phyloP scores from a whole-genome alignment of 1,140 invertebrate species.

The Drosophila aff. region DNA sequence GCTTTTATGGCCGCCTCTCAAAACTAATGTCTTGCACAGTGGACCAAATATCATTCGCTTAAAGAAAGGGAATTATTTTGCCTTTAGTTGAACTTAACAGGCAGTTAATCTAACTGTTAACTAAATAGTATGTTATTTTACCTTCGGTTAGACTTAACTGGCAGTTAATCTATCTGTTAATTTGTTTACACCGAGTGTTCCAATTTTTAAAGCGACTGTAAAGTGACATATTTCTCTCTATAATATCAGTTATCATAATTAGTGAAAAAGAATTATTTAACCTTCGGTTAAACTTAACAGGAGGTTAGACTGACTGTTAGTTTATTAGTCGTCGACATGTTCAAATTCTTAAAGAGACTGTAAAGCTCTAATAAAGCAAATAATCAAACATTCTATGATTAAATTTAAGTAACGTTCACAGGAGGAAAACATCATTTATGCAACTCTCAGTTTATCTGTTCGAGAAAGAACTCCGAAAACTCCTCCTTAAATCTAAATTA shows the following conservation, averaged over 20 bases:
- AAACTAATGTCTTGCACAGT: slow-evolving; percentile 33
- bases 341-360: not conserved
- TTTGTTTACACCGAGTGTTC: not conserved
- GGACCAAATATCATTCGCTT: not conserved
- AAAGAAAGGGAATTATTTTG: not conserved
- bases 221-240: not conserved
- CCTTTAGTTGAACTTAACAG: not conserved
- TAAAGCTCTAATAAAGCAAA: not conserved
- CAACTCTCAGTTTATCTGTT: not conserved
- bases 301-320: not conserved
- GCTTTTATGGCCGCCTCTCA: slow-evolving; percentile 50
- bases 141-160: not conserved
- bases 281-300: not conserved
- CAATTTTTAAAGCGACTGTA: not conserved
- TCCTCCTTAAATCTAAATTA: not conserved
- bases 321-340: not conserved
- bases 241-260: not conserved
- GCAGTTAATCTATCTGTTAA: not conserved
- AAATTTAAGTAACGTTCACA: too few relatives aligned
- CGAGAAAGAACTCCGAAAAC: not conserved
- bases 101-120: not conserved
- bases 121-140: too few relatives aligned
- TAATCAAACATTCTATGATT: not conserved
- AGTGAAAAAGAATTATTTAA: not conserved
- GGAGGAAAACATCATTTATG: too few relatives aligned